Evolutionary conservation across 2,113 vertebrate species (phyloP).

Genomic region (Eleginops maclovinus): DNA sequence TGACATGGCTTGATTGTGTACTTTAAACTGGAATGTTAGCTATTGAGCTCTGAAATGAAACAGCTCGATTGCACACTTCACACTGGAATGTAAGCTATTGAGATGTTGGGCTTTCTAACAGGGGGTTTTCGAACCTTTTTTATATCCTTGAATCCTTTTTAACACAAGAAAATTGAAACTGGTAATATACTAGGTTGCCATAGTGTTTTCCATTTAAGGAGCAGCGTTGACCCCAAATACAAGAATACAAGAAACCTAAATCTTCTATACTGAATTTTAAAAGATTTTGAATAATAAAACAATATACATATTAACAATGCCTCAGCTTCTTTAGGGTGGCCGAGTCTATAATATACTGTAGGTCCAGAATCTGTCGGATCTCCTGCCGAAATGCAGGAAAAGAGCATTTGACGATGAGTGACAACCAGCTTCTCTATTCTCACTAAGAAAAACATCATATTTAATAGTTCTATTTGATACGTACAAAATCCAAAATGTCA

Average conservation of each 20-base stretch:
- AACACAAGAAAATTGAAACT: neutral
- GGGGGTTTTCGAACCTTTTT: conserved; percentile 7
- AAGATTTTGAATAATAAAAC: neutral
- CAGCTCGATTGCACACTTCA: conserved; percentile 32
- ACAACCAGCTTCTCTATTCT: too few relatives aligned
- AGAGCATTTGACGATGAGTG: neutral
- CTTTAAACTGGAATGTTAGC: conserved; percentile 57
- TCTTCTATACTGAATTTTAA: neutral
- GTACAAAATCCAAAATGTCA: too few relatives aligned
- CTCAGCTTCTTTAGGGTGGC: too few relatives aligned
- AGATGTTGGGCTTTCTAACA: conserved; percentile 33
- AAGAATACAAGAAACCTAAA: neutral
- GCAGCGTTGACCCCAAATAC: neutral
- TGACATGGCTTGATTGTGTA: conserved; percentile 62
- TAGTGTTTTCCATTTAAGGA: neutral
- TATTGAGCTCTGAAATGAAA: conserved; percentile 43
- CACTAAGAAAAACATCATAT: too few relatives aligned
- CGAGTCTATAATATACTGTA: neutral
- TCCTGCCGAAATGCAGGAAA: neutral
- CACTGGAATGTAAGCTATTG: conserved; percentile 45
- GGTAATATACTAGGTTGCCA: neutral
- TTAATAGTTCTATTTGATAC: too few relatives aligned
- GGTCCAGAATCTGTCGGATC: neutral
- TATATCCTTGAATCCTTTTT: neutral
- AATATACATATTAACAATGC: neutral